Conservation (phyloP, 1,140 invertebrate genomes). For the Nixonia krombeini region DNA sequence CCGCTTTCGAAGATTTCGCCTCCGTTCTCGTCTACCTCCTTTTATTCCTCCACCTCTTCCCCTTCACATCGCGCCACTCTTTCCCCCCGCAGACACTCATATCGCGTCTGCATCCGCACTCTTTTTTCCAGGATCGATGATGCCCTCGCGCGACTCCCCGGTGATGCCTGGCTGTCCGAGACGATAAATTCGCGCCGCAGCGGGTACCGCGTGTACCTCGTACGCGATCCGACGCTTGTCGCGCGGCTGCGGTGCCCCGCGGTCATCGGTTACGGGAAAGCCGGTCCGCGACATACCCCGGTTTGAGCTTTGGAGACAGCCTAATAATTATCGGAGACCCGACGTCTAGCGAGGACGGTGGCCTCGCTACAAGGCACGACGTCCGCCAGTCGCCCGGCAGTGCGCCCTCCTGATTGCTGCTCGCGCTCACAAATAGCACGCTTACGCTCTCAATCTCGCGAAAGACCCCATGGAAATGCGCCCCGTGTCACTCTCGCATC, state of each 20-base stretch:
- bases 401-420: constrained; percentile 40
- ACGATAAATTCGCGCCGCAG: constrained; percentile 21
- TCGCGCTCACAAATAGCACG: constrained; percentile 10
- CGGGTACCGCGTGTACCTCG: too few species aligned
- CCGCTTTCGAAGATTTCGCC: too few species aligned
- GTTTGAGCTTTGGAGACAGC: constrained; percentile 30
- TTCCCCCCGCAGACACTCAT: constrained; percentile 12
- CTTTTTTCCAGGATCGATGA: constrained; percentile 33
- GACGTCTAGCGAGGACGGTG: too few species aligned
- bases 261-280: constrained; percentile 45
- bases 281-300: constrained; percentile 25
- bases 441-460: too few species aligned
- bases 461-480: too few species aligned
- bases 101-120: constrained; percentile 16
- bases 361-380: constrained; percentile 36
- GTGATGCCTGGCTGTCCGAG: constrained; percentile 1
- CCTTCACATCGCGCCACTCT: background rate
- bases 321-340: constrained; percentile 59
- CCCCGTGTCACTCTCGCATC: constrained; percentile 29
- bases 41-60: constrained; percentile 2
- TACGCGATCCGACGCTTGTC: constrained; percentile 13
- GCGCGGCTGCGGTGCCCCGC: constrained; percentile 9
- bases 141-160: constrained; percentile 9
- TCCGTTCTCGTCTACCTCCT: constrained; percentile 25
- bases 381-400: too few species aligned